Percentiles rank a stretch among this genome's conserved stretches.
Evolutionary conservation across 1,140 invertebrate genomes (phyloP).

Genomic region (Drusus annulatus): DNA sequence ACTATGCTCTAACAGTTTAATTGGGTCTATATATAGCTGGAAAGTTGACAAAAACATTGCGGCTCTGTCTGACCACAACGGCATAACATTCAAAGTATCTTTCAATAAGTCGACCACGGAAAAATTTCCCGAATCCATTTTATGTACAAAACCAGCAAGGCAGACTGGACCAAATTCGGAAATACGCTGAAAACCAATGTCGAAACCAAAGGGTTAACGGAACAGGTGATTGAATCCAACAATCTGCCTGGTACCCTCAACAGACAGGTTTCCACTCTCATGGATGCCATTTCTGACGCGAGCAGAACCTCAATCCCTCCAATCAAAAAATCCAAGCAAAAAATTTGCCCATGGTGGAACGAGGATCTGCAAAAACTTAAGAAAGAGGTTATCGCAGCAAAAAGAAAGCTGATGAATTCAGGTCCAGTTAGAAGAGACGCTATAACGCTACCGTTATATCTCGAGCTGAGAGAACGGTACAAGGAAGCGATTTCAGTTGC

Average conservation of each 20-base stretch:
- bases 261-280: too few relatives aligned
- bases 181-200: too few relatives aligned
- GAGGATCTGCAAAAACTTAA: neutral
- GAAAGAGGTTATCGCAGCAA: neutral
- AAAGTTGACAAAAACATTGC: neutral
- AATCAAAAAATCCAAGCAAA: neutral
- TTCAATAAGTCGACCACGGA: too few relatives aligned
- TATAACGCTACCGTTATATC: neutral
- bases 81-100: neutral
- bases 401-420: neutral
- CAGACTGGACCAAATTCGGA: neutral
- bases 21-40: neutral
- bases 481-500: neutral
- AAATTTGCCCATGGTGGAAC: constrained; percentile 2
- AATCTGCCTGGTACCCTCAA: neutral
- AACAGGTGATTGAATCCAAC: neutral
- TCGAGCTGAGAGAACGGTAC: neutral
- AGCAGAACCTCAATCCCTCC: neutral
- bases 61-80: neutral
- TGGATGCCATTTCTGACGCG: neutral
- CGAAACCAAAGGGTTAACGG: too few relatives aligned
- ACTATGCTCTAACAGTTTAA: neutral
- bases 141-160: neutral
- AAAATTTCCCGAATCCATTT: neutral
- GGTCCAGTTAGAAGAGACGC: neutral